phyloP scores from a whole-genome alignment of 2,113 vertebrate genomes.

The Catagonus wagneri region DNA sequence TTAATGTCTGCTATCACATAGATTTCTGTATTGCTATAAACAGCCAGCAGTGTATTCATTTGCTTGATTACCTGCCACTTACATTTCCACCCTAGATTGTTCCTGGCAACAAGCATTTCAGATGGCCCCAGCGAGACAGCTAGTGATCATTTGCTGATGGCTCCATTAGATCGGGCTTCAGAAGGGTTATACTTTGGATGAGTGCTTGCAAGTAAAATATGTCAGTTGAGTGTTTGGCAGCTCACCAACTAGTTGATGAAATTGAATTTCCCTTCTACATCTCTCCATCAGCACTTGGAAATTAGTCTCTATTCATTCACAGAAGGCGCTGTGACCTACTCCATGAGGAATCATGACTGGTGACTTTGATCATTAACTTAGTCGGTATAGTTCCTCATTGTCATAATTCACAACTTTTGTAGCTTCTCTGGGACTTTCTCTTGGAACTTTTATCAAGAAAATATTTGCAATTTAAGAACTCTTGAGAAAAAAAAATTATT shows the following conservation, averaged over 20 bases:
- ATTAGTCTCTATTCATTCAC: conserved; percentile 72
- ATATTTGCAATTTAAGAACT: conserved; percentile 23
- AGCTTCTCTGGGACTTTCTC: conserved; percentile 33
- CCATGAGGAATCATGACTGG: neutral
- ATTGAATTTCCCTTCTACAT: conserved; percentile 66
- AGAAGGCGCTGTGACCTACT: conserved; percentile 6
- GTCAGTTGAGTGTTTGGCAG: conserved; percentile 59
- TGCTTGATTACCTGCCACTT: conserved; percentile 4
- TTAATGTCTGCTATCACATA: neutral
- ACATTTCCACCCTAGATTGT: neutral
- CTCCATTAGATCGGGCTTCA: conserved; percentile 14
- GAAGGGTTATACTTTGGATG: conserved; percentile 10
- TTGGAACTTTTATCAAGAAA: conserved; percentile 16
- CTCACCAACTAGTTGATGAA: conserved; percentile 58
- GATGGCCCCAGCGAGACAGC: neutral
- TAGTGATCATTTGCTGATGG: neutral
- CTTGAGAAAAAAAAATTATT: conserved; percentile 1
- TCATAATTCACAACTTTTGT: conserved; percentile 38
- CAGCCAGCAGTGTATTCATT: neutral
- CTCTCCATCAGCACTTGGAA: conserved; percentile 59
- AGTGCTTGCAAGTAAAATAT: conserved; percentile 51
- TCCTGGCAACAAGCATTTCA: neutral
- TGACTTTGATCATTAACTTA: conserved; percentile 51
- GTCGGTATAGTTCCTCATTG: conserved; percentile 26
- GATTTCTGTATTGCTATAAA: neutral